Evolutionary conservation across 2,797 vertebrate genomes (phyloP).

Genomic region (Delichon dasypus): DNA sequence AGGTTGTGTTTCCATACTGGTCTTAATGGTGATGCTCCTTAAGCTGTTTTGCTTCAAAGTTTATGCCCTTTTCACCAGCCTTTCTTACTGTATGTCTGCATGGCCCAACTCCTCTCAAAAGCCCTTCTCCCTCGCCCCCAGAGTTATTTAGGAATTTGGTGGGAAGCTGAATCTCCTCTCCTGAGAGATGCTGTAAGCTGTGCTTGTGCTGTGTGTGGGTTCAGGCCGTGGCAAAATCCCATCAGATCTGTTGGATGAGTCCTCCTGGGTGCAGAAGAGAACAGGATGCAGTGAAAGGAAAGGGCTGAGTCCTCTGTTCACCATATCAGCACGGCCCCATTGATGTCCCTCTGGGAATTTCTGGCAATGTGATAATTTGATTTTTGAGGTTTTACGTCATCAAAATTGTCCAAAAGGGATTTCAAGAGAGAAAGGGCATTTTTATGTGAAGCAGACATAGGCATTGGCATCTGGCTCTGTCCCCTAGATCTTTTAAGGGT

Average conservation of each 20-base stretch:
- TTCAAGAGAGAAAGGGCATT: background rate
- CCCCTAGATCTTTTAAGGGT: background rate
- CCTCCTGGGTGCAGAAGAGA: background rate
- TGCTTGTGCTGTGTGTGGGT: background rate
- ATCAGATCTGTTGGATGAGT: background rate
- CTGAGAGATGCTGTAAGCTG: background rate
- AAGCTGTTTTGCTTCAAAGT: background rate
- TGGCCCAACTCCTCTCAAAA: background rate
- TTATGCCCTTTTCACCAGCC: background rate
- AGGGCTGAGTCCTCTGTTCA: background rate
- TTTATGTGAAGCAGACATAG: background rate
- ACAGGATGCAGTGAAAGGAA: background rate
- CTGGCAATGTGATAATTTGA: background rate
- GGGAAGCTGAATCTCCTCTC: background rate
- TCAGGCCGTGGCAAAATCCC: background rate
- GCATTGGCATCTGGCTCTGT: background rate
- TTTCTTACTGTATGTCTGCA: background rate
- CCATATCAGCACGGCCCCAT: background rate
- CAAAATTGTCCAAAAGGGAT: background rate
- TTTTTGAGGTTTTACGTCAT: background rate
- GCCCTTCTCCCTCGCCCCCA: background rate
- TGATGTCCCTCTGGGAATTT: background rate
- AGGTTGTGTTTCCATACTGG: background rate
- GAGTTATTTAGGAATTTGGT: background rate
- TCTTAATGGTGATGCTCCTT: background rate